A percentile compares a stretch with the other conserved stretches of the same genome.
These are phyloP conservation scores for Stenodema calcarata DNA, from an alignment of 2,888 invertebrate genomes.

Conservation along the genomic window DNA sequence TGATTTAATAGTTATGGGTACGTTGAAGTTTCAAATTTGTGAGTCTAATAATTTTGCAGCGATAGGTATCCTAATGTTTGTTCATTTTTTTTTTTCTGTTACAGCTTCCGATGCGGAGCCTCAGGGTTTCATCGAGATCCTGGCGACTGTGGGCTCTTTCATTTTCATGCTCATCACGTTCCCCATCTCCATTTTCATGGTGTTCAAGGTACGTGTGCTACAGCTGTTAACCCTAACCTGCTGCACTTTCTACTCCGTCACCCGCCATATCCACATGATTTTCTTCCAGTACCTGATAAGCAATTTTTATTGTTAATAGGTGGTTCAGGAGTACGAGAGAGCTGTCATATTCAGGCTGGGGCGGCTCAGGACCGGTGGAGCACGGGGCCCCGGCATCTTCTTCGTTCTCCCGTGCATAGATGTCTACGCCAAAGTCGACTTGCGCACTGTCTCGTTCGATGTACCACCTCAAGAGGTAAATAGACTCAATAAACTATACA, in stretches of 20 bases:
- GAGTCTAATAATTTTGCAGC: too few relatives aligned
- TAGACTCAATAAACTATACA: too few relatives aligned
- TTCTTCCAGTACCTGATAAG: too few relatives aligned
- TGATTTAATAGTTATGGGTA: too few relatives aligned
- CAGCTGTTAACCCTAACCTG: neutral
- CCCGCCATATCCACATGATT: neutral
- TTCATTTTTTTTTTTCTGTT: slow-evolving; percentile 32
- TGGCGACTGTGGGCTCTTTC: slow-evolving; percentile 75
- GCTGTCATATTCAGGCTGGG: slow-evolving; percentile 90
- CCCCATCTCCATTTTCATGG: slow-evolving; percentile 83
- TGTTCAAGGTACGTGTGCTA: slow-evolving; percentile 74
- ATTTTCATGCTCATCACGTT: slow-evolving; percentile 77
- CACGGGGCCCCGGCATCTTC: slow-evolving; percentile 87
- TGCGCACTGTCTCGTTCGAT: slow-evolving; percentile 93
- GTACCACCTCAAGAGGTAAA: slow-evolving; percentile 93
- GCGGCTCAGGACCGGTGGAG: slow-evolving; percentile 75
- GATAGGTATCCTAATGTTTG: too few relatives aligned
- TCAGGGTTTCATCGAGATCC: slow-evolving; percentile 68
- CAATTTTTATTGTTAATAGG: slow-evolving; percentile 63
- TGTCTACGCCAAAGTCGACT: slow-evolving; percentile 88
- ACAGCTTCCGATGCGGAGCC: slow-evolving; percentile 52
- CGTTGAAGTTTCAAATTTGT: too few relatives aligned
- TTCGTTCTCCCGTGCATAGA: slow-evolving; percentile 95
- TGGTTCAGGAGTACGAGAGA: slow-evolving; percentile 85
- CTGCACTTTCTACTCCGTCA: neutral